A percentile compares a stretch with the other conserved stretches of the same genome.
These are phyloP conservation scores for Clistopyga incitator DNA, from an alignment of 2,888 invertebrate genomes.

Conservation along the genomic window DNA sequence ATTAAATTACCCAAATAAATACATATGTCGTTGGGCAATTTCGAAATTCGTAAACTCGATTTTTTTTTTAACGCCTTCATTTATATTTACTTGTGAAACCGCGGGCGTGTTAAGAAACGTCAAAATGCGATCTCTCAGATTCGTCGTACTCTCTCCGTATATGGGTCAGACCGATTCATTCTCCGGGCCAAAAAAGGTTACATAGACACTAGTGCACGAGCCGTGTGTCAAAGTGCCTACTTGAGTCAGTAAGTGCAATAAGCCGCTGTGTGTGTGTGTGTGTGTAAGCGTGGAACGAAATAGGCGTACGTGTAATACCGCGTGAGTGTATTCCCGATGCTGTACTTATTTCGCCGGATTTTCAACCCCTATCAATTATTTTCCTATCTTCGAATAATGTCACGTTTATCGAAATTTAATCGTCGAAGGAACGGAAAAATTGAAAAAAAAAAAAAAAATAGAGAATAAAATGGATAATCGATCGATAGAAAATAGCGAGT, in stretches of 20 bases:
- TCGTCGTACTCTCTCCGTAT: constrained; percentile 43
- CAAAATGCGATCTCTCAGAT: constrained; percentile 31
- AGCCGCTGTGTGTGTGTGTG: constrained; percentile 10
- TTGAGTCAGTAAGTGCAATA: constrained; percentile 28
- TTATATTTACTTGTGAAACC: not conserved
- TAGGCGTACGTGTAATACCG: not conserved
- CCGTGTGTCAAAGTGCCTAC: constrained; percentile 21
- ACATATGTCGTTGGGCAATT: constrained; percentile 2
- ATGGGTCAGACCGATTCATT: constrained; percentile 48
- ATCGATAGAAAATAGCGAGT: too few relatives aligned
- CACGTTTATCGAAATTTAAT: too few relatives aligned
- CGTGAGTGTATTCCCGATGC: not conserved
- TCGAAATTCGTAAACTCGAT: constrained; percentile 24
- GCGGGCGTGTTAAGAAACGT: constrained; percentile 3
- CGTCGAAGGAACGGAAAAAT: too few relatives aligned
- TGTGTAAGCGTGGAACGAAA: constrained; percentile 36
- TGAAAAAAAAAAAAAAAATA: too few relatives aligned
- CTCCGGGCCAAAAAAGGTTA: constrained; percentile 25
- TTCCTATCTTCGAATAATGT: too few relatives aligned
- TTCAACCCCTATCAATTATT: too few relatives aligned
- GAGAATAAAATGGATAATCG: not conserved
- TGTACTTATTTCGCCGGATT: too few relatives aligned
- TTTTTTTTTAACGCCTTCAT: constrained; percentile 21
- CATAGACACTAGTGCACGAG: not conserved
- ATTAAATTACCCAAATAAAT: constrained; percentile 46